Conservation (phyloP, 2,888 invertebrate species). For the Geotrupes spiniger region DNA sequence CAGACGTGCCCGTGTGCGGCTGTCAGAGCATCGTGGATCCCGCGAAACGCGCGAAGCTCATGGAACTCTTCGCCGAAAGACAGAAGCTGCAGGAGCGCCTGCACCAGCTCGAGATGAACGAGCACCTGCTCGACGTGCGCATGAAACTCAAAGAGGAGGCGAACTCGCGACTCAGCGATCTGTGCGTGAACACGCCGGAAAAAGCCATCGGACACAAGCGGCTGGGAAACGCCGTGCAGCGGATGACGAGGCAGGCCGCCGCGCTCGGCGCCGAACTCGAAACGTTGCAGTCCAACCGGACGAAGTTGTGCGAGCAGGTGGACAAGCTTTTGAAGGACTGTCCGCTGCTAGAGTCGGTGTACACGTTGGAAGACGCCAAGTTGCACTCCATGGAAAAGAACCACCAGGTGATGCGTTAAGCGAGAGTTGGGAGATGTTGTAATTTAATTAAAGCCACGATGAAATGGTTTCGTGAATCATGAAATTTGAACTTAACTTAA, state of each 20-base stretch:
- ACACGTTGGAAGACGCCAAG: conserved; percentile 30
- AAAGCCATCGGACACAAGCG: conserved; percentile 36
- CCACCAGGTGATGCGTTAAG: conserved; percentile 28
- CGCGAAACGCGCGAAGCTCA: conserved; percentile 7
- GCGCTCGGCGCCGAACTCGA: conserved; percentile 32
- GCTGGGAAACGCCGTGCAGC: conserved; percentile 34
- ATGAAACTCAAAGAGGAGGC: conserved; percentile 40
- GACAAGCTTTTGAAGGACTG: conserved; percentile 29
- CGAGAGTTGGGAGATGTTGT: too few relatives aligned
- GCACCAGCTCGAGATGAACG: conserved; percentile 23
- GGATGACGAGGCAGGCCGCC: conserved; percentile 35
- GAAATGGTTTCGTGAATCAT: too few relatives aligned
- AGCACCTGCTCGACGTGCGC: conserved; percentile 23
- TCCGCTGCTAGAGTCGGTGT: conserved; percentile 29
- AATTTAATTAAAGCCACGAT: too few relatives aligned
- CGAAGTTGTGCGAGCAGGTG: conserved; percentile 32
- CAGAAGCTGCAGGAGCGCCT: conserved; percentile 18
- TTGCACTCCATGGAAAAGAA: conserved; percentile 24
- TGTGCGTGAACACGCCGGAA: conserved; percentile 35
- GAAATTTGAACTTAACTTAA: too few relatives aligned
- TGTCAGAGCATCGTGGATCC: conserved; percentile 12
- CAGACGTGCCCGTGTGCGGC: neutral
- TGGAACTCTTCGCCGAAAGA: conserved; percentile 16
- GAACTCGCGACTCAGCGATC: conserved; percentile 37
- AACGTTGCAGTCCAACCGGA: conserved; percentile 33